A percentile compares a stretch with the other conserved stretches of the same genome.
These are phyloP conservation scores for Pyrgus malvae DNA, from an alignment of 2,888 invertebrate species.

Conservation along the genomic window DNA sequence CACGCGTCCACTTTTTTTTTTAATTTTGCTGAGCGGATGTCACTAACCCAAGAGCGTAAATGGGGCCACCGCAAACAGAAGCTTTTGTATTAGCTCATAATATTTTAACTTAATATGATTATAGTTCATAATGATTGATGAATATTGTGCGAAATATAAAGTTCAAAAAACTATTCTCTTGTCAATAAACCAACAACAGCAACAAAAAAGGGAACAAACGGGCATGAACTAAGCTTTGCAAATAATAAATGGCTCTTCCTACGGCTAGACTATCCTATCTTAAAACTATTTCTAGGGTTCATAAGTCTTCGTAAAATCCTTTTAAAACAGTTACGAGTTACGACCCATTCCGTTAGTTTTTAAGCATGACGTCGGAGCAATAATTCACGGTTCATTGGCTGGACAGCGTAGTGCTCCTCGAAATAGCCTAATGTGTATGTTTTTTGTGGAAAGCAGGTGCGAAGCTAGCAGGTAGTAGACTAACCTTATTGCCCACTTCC, in stretches of 20 bases:
- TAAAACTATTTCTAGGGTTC: neutral
- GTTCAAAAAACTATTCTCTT: no score
- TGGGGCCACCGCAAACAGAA: slow-evolving; percentile 56
- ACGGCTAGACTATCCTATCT: no score
- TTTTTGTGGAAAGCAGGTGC: slow-evolving; percentile 74
- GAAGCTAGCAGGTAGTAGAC: slow-evolving; percentile 39
- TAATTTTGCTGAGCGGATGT: slow-evolving; percentile 58
- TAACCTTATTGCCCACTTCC: slow-evolving; percentile 60
- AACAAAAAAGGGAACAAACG: no score
- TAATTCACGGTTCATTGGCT: slow-evolving; percentile 57
- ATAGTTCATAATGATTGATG: neutral
- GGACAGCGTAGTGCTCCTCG: slow-evolving; percentile 48
- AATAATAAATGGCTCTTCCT: no score
- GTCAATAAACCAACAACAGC: no score
- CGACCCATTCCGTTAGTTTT: slow-evolving; percentile 28
- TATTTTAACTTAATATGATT: neutral
- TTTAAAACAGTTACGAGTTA: slow-evolving; percentile 14
- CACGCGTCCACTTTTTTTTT: slow-evolving; percentile 51
- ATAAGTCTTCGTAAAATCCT: slow-evolving; percentile 13
- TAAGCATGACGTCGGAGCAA: slow-evolving; percentile 49
- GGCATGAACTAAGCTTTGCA: no score
- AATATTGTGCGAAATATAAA: no score
- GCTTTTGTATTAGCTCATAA: neutral
- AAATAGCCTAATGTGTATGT: slow-evolving; percentile 53
- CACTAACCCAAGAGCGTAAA: slow-evolving; percentile 66